Base-by-base conservation (phyloP, 2,888 invertebrate genomes). In the Subacronicta megacephala region DNA sequence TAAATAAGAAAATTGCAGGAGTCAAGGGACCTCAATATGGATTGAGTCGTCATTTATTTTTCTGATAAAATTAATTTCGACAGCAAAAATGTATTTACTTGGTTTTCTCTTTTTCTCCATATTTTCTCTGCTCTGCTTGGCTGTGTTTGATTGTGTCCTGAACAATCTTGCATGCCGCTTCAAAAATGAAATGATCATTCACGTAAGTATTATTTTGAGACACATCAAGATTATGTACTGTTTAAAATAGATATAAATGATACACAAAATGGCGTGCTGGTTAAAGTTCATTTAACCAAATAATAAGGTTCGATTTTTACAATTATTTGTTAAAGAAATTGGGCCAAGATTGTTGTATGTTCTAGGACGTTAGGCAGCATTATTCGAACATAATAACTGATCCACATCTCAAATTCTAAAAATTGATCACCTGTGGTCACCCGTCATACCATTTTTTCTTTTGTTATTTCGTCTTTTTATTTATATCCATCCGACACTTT, bases 91-190 rank as follows among this genome's bases (percentile, higher is more conserved):
- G 95, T 95, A 96, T 95, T 96, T 95, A 95, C 95, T 96, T 95
- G 94, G 95, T 96, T 95, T 96, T 96, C 95, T 95, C 95, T 96
- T 96, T 93, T 96, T 96, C 95, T 95, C 95, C 95, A 96, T 96
- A 95, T 95, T 95, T 96, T 96, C 96, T 96, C 96, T 96, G 96
- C 96, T 96, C 96, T 96, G 96, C 96, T 96, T 96, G 96, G 95
- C 96, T 96, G 96, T 96, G 96, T 96, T 96, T 96, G 96, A 96
- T 96, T 96, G 96, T 96, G 95, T 96, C 96, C 96, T 95, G 95
- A 95, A 96, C 96, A 96, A 95, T 95, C 95, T 95, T 94, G 96
- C 96, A 96, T 96, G 96, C 96, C 95, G 96, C 96, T 96, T 96
- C 96, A 95, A 96, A 95, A 95, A 94, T 95, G 95, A 95, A 95